A percentile compares a stretch with the other conserved stretches of the same genome.
These are phyloP conservation scores for Sarcophilus harrisii DNA, from an alignment of 2,797 vertebrate species.

Conservation along the genomic window DNA sequence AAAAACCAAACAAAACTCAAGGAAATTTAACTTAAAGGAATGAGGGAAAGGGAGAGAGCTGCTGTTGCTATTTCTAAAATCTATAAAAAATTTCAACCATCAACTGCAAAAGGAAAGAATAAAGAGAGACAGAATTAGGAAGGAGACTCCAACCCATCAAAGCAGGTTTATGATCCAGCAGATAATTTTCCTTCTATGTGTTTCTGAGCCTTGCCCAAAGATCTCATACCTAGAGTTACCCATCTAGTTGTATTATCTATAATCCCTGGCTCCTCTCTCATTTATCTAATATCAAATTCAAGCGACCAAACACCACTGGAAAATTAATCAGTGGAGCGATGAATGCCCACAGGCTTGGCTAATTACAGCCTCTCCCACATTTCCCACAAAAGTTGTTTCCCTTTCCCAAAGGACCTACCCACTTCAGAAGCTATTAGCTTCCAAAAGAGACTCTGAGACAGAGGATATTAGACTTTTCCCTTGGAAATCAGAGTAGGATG, in stretches of 20 bases:
- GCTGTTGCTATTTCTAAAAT: neutral
- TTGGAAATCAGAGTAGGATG: neutral
- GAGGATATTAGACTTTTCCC: neutral
- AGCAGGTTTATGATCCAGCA: neutral
- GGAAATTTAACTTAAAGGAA: neutral
- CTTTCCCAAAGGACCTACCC: neutral
- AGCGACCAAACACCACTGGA: neutral
- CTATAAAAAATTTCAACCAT: neutral
- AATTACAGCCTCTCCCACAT: neutral
- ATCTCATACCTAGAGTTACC: neutral
- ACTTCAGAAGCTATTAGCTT: neutral
- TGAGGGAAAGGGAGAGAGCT: neutral
- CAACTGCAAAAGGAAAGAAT: neutral
- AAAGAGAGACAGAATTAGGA: neutral
- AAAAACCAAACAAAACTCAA: neutral
- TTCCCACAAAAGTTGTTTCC: neutral
- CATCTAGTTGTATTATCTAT: neutral
- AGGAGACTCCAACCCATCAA: neutral
- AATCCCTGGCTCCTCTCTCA: neutral
- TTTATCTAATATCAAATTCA: neutral
- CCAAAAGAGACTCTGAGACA: neutral
- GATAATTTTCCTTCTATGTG: neutral
- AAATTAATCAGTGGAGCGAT: neutral
- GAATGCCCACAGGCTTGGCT: neutral
- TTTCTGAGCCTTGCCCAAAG: neutral